Evolutionary conservation across 2,113 vertebrate genomes (phyloP), one percentile per base, ranked within the genome.

Genomic region (Dasyprocta punctata): DNA sequence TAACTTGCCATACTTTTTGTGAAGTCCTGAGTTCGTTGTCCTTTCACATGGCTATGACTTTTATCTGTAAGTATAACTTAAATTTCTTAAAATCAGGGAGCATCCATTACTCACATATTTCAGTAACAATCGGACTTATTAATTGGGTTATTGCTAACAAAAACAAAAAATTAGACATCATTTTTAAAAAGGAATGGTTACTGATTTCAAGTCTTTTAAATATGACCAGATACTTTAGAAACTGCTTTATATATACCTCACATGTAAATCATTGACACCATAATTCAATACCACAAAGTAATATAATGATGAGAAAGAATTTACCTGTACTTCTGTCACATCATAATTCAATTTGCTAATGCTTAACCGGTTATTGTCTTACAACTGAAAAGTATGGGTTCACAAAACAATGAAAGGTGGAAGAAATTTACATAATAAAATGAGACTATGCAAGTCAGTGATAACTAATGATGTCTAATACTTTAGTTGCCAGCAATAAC

Each of bases 321-420:
- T 52, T 36, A 73, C 60, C 12, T 28, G 24, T 28, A 75, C 41
- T 71, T 82, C 44, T 80, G n/a, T 65, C 88, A 86, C 28, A 88
- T 20, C 5, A 28, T 61, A 90, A 85, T 41, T 44, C 16, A 20
- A 92, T 77, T 58, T 61, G 49, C 49, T 91, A 60, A 75, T 67
- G 80, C 44, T 82, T 89, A 89, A 89, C 56, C 91, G 38, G 38
- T 58, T 33, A 92, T 67, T 71, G 89, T 60, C 87, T 60, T 95
- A 71, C 26, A 52, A 33, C 44, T 85, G 84, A 82, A 63, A 91
- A 86, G 12, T 67, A 19, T 33, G 90, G 36, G 28, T 60, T 22
- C 56, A 92, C 20, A 92, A 97, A 94, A 63, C 44, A 86, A 86
- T 52, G 77, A 65, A 88, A 95, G 26, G 67, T 20, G 3, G n/a